Evolutionary conservation across 2,888 invertebrate species (phyloP).

Genomic region (Pachycephus smyrnensis): DNA sequence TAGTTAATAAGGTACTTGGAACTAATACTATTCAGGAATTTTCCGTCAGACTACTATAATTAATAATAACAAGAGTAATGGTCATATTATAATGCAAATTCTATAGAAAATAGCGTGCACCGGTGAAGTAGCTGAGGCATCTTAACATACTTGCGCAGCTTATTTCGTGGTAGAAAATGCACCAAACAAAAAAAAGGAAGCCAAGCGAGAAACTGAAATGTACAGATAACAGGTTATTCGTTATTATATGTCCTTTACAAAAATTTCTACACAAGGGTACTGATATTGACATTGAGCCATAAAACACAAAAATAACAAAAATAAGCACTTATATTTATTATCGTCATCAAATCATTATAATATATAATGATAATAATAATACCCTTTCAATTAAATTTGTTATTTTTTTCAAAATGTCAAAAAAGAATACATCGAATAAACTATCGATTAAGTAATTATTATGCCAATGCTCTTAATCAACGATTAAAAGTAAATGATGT

Average conservation of each 20-base stretch:
- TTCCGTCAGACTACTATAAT: neutral
- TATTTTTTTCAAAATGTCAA: neutral
- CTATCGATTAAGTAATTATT: neutral
- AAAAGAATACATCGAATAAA: neutral
- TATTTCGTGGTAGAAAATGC: neutral
- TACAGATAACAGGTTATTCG: neutral
- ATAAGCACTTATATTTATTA: too few relatives aligned
- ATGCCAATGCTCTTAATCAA: neutral
- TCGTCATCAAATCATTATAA: too few relatives aligned
- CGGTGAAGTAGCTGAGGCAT: neutral
- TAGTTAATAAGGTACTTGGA: neutral
- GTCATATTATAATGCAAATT: neutral
- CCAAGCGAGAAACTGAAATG: neutral
- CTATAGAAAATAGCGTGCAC: neutral
- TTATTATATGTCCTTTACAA: neutral
- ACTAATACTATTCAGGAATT: constrained; percentile 2
- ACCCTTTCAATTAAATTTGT: neutral
- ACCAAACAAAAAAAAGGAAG: neutral
- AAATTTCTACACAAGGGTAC: neutral
- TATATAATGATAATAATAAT: too few relatives aligned
- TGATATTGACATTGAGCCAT: neutral
- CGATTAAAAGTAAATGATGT: neutral
- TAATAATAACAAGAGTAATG: neutral
- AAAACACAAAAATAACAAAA: neutral
- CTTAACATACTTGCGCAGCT: neutral